A percentile compares a stretch with the other conserved stretches of the same genome.
Evolutionary conservation across 64 coral and sea anemone species (phyloP).

Genomic region (Porites australiensis): DNA sequence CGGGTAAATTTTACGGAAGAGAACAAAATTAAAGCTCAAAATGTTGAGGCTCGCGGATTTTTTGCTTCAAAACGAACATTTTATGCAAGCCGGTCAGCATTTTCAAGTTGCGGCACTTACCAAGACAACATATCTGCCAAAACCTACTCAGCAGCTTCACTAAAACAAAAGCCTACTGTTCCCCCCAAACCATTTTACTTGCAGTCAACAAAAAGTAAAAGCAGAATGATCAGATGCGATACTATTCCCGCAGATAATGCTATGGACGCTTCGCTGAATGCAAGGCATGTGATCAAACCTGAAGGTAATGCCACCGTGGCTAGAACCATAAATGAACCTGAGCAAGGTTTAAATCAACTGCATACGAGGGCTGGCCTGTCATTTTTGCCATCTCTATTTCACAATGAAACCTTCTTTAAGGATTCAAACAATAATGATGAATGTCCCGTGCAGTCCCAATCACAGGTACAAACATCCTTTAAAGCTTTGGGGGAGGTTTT

Average conservation of each 20-base stretch:
- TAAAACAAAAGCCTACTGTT: conserved; percentile 11
- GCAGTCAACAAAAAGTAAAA: background rate
- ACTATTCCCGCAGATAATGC: background rate
- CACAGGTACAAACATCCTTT: background rate
- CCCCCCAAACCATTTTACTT: conserved; percentile 18
- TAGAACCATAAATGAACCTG: background rate
- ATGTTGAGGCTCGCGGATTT: background rate
- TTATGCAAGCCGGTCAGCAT: background rate
- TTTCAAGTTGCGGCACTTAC: too few relatives aligned
- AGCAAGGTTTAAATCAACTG: background rate
- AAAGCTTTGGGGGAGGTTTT: background rate
- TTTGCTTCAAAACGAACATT: background rate
- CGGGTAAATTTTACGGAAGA: background rate
- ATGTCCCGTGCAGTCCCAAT: background rate
- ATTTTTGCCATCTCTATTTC: background rate
- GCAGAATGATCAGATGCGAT: background rate
- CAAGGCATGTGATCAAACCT: background rate
- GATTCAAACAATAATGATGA: background rate
- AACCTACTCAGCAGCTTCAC: background rate
- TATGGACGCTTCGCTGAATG: background rate
- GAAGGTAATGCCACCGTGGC: background rate
- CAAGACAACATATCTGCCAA: background rate
- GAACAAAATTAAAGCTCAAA: conserved; percentile 10
- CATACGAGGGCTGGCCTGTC: background rate
- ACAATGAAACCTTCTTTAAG: background rate